A percentile compares a stretch with the other conserved stretches of the same genome.
These are phyloP conservation scores for Pardosa pseudoannulata DNA, from an alignment of 2,888 invertebrate species.

Conservation along the genomic window DNA sequence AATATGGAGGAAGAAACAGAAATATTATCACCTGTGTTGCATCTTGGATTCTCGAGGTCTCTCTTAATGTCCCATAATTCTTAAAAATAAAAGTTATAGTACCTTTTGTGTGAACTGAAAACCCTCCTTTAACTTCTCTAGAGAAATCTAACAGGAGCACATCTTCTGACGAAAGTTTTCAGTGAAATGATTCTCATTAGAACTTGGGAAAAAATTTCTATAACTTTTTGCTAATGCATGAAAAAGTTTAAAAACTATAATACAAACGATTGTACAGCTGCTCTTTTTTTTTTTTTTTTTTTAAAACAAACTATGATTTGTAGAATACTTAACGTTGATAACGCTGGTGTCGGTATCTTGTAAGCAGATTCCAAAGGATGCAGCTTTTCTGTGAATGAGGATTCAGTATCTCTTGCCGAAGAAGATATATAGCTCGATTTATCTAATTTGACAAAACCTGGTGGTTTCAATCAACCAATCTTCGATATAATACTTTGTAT, in stretches of 20 bases:
- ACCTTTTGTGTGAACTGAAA: neutral
- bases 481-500: neutral
- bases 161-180: no score
- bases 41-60: neutral
- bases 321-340: neutral
- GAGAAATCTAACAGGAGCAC: no score
- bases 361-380: neutral
- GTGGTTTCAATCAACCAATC: slow-evolving; percentile 26
- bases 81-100: neutral
- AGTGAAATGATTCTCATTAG: no score
- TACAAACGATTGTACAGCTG: slow-evolving; percentile 46
- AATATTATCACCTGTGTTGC: neutral
- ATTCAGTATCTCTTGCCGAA: neutral
- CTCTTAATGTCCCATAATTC: neutral
- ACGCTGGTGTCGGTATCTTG: neutral
- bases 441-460: slow-evolving; percentile 31
- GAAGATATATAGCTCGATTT: slow-evolving; percentile 9
- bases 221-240: slow-evolving; percentile 38
- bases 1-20: neutral
- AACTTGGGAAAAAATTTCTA: no score
- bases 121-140: neutral
- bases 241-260: slow-evolving; percentile 48
- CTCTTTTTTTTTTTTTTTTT: no score
- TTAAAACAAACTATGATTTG: neutral
- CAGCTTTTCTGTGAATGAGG: neutral